Evolutionary conservation across 2,888 invertebrate species (phyloP).

Genomic region (Rhorus exstirpatorius): DNA sequence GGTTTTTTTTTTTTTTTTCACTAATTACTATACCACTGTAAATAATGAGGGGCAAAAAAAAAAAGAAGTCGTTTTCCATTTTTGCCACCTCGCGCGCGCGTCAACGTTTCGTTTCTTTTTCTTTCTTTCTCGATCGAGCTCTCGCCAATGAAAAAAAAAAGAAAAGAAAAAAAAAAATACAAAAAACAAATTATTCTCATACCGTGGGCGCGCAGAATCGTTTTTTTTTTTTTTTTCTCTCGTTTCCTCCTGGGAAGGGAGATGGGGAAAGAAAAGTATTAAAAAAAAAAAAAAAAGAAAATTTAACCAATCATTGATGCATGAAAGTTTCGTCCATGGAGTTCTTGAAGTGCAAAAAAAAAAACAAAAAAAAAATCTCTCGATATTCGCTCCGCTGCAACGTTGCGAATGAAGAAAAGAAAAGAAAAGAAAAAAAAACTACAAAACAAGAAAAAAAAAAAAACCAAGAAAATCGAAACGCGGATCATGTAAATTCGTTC

Average conservation of each 20-base stretch:
- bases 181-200: no score
- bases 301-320: slow-evolving; percentile 29
- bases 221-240: no score
- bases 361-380: background rate
- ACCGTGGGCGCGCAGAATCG: no score
- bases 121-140: slow-evolving; percentile 8
- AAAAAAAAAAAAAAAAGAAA: background rate
- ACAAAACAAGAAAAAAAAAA: slow-evolving; percentile 58
- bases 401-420: background rate
- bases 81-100: no score
- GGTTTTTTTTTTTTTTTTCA: no score
- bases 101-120: slow-evolving; percentile 3
- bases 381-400: slow-evolving; percentile 18
- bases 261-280: background rate
- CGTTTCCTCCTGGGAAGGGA: no score
- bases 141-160: background rate
- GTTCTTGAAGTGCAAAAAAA: background rate
- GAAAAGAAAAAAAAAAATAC: slow-evolving; percentile 16
- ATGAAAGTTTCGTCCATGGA: background rate
- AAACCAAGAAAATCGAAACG: slow-evolving; percentile 2
- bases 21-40: no score
- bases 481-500: slow-evolving; percentile 28
- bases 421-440: slow-evolving; percentile 19
- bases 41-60: no score
- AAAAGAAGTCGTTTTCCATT: no score